Base-by-base conservation (phyloP, 1,140 invertebrate species). In the Zaprionus africanus region DNA sequence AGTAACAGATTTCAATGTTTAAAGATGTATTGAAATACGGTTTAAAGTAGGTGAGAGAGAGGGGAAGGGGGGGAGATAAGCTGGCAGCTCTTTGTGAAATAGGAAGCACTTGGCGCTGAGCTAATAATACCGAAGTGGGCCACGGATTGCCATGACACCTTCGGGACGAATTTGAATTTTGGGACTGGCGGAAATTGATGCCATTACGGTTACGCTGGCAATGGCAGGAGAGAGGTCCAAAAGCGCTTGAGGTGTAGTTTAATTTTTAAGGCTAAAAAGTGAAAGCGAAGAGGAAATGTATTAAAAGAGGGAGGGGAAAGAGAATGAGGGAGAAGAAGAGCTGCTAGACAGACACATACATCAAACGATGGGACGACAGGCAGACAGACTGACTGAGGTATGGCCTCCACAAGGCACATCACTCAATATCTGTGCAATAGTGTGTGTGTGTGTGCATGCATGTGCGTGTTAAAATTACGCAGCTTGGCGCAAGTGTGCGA, bases 381-480 rank as follows among this genome's bases (percentile, higher is more conserved):
- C 24, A 28, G 31, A 28, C 53, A 49, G 46, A 76, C 82, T 17
- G 41, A 22, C 15, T 34, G 60, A 67, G 79, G 67, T 49, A 61
- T 72, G 62, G 59, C 70, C 69, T 77, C 73, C 80, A 36, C 54
- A 58, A 49, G 19, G 83, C 80, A 87, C 68, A 84, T 87, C 83
- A 88, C 81, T 87, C 83, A 87, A 88, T 87, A 88, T 84, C 83
- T 87, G 74, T 87, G 26, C 81, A 72, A 69, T 69, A 71, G 81
- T 68, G 78, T 81, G 71, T 22, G 68, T 64, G 73, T 31, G 69
- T 70, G 78, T 83, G 64, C n/a, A 17, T 83, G 64, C n/a, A 17
- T 38, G 68, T 59, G 73, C 31, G 62, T 70, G 74, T 80, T 67
- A 75, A 84, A 87, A 88, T 87, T 84, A 88, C 84, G 84, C 66